Base-by-base conservation (phyloP, 2,113 vertebrate genomes). In the Xenotilapia flavipinnis region DNA sequence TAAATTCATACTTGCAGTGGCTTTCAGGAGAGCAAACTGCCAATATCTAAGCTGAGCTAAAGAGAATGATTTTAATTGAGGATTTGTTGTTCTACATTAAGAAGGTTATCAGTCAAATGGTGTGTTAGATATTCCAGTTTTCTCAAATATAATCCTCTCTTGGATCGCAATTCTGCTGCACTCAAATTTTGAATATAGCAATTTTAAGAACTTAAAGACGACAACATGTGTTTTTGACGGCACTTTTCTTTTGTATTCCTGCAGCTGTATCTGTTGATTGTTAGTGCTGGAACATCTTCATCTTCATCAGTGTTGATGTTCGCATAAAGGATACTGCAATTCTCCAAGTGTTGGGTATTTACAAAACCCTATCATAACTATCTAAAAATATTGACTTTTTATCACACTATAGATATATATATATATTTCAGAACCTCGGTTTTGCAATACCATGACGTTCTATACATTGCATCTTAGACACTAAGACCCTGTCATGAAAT, bases 261-360 rank as follows among this genome's bases (percentile, higher is more conserved):
- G 42, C 5, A n/a, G 68, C 80, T 73, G 36, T 62, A 79, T 90
- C 49, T 62, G 53, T 83, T 73, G 54, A 80, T 86, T 90, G 81
- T 83, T 83, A 28, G 85, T 90, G 91, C 21, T 91, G 89, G 55
- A 81, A 85, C 90, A 87, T 92, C 89, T 91, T 94, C 88, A 93
- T 79, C 51, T 91, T 65, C 86, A 91, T 93, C 58, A 36, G 7
- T 81, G 84, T 86, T 90, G 86, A 93, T 87, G 90, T 86, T 81
- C 87, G 75, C 85, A 80, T 77, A 91, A 75, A 85, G 54, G 84
- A 84, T 79, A 89, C 45, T 87, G 87, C 84, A 79, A 80, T 87
- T 56, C 89, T 86, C n/a, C 65, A 70, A 42, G 21, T 65, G 4
- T 38, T 65, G 19, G 60, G 6, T n/a, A 65, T 65, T 38, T 65